Evolutionary conservation across 1,140 invertebrate species (phyloP), one percentile per base, ranked within the genome.

Genomic region (Pseudomyrmex sp.): DNA sequence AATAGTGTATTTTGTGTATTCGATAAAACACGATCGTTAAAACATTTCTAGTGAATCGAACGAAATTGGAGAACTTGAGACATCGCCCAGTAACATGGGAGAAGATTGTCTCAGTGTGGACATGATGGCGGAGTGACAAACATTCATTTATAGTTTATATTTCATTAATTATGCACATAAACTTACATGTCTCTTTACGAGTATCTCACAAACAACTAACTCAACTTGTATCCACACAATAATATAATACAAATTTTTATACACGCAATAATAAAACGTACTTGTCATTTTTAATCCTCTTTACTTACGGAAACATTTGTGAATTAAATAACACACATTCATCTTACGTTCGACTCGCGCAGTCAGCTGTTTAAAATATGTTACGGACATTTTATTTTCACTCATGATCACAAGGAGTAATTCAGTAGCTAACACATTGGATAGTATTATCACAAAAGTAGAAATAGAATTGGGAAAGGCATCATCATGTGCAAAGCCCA

Each of bases 51-150:
- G 97, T 94, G 97, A 97, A 94, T 97, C 97, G 2, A 97, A 97
- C 92, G 97, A 97, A 90, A 95, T 97, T 18, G 95, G 95, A n/a
- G 95, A 96, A 90, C 93, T 97, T 91, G 97, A 97, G 91, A 97
- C 97, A 70, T 97, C 97, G 1, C 97, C 97, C 48, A 97, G 95
- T 86, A 96, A 96, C 87, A 95, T 96, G 70, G 96, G 96, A 44
- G 96, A 97, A 91, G 96, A 97, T 89, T 96, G 95, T 91, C 94
- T 96, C 48, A 96, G 95, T 82, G 95, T 96, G 87, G 96, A 96
- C 83, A 95, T 95, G 94, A 95, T 95, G 91, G 93, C 91, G 20
- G 93, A 94, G 89, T 94, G 85, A 93, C 65, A 87, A 85, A 80
- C 44, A 54, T 83, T 85, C 72, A 61, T 84, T 83, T 65, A 76